Base-by-base conservation (phyloP, 2,797 vertebrate species). In the Poecilia picta region DNA sequence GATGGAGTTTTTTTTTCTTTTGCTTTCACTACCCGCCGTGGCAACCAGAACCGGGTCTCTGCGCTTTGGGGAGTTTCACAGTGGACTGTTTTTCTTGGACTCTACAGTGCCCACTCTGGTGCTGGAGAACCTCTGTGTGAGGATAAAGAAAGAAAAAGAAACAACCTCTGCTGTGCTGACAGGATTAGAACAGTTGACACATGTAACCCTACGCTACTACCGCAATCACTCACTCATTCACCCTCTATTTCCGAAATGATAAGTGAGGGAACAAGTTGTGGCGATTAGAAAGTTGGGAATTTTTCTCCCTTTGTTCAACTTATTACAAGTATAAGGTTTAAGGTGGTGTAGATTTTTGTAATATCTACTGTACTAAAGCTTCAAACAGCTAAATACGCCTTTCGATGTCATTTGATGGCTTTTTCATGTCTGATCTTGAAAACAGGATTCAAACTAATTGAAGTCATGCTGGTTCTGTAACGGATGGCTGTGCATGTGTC, bases 11-110 rank as follows among this genome's bases (percentile, higher is more conserved):
- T n/a, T 13, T n/a, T 43, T 70, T 70, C 39, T 43, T 70, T 73
- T 72, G 72, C 83, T 87, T 87, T 85, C 82, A 55, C 51, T 83
- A 77, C 76, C 84, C 74, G 23, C 68, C 71, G 70, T 89, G 91
- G 91, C 93, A 91, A 88, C 82, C 78, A 46, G 89, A 91, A 87
- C 86, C 59, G 73, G 91, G 72, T 87, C 82, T 79, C 36, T 55
- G 74, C 75, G 76, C 84, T 81, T 83, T 73, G 12, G 86, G 85
- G 86, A 91, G 73, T 85, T 83, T 87, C 80, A 84, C 75, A 53
- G 70, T 2, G 72, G 57, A 78, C 82, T 77, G 86, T 90, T 92
- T 91, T 88, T 81, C 73, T 92, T 91, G 87, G 92, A 86, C n/a
- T 2, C 81, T 51, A 74, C 11, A 31, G 57, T 53, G 76, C 76